These are phyloP conservation scores for Triplophysa bombifrons DNA, from an alignment of 2,797 vertebrate genomes.

Conservation along the genomic window DNA sequence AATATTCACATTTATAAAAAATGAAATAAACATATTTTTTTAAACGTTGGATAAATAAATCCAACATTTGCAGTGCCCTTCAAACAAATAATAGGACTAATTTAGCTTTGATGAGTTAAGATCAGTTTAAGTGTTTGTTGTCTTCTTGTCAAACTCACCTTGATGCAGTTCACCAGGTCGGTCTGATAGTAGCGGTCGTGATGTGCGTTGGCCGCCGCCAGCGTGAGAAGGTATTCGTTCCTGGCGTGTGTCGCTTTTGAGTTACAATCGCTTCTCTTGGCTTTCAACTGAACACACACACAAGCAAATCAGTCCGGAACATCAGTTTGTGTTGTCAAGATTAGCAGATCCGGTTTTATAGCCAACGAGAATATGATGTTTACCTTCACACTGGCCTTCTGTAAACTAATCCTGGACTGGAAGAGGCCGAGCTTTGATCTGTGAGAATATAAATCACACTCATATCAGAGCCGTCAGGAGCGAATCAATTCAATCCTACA, in stretches of 20 bases:
- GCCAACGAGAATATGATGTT: slow-evolving; percentile 56
- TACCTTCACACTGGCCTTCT: slow-evolving; percentile 98
- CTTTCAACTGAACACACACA: slow-evolving; percentile 87
- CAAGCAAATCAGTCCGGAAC: not conserved
- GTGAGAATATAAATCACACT: slow-evolving; percentile 55
- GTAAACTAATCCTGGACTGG: slow-evolving; percentile 99
- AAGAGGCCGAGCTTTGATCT: slow-evolving; percentile 99
- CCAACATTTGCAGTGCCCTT: not conserved
- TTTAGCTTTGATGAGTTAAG: not conserved
- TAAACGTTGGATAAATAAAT: not conserved
- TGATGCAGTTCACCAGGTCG: slow-evolving; percentile 92
- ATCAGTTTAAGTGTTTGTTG: not conserved
- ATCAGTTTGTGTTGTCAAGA: not conserved
- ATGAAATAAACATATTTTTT: too few relatives aligned
- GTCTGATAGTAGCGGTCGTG: slow-evolving; percentile 97
- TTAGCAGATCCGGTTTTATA: not conserved
- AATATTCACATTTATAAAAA: not conserved
- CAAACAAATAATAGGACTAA: not conserved
- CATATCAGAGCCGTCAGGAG: not conserved
- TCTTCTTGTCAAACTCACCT: slow-evolving; percentile 74
- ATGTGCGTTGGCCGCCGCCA: slow-evolving; percentile 96
- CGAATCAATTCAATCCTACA: slow-evolving; percentile 54
- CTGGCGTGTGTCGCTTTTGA: slow-evolving; percentile 95
- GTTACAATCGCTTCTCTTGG: slow-evolving; percentile 92
- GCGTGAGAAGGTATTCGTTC: slow-evolving; percentile 96